A percentile compares a stretch with the other conserved stretches of the same genome.
Evolutionary conservation across 1,140 invertebrate species (phyloP).

Genomic region (Vollenhovia emeryi): DNA sequence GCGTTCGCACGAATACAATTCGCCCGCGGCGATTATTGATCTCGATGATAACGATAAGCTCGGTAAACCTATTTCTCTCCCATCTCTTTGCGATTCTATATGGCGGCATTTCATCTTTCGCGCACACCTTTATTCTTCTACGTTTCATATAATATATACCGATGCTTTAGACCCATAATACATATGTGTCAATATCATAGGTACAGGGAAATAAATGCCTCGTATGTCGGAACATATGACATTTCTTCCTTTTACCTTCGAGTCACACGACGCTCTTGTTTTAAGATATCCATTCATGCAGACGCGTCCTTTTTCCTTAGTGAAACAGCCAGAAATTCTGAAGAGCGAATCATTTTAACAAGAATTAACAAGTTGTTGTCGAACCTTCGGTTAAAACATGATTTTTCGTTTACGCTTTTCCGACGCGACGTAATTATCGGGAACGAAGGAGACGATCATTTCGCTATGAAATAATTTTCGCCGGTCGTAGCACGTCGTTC

Average conservation of each 20-base stretch:
- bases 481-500: not conserved
- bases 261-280: not conserved
- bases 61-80: not conserved
- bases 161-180: not conserved
- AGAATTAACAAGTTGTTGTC: not conserved
- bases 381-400: not conserved
- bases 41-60: not conserved
- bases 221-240: not conserved
- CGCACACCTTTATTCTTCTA: not conserved
- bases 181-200: not conserved
- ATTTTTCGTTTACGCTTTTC: not conserved
- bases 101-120: not conserved
- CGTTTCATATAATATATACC: constrained; percentile 4
- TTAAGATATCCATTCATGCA: not conserved
- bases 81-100: not conserved
- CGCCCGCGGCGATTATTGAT: not conserved
- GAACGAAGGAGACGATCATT: not conserved
- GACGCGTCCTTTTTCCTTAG: not conserved
- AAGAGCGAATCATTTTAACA: not conserved
- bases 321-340: not conserved
- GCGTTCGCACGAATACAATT: not conserved
- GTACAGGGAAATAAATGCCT: constrained; percentile 24
- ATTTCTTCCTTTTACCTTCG: not conserved
- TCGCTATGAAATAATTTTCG: constrained; percentile 5
- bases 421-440: not conserved